Conservation (phyloP, 2,888 invertebrate species). For the Rhagonycha fulva region DNA sequence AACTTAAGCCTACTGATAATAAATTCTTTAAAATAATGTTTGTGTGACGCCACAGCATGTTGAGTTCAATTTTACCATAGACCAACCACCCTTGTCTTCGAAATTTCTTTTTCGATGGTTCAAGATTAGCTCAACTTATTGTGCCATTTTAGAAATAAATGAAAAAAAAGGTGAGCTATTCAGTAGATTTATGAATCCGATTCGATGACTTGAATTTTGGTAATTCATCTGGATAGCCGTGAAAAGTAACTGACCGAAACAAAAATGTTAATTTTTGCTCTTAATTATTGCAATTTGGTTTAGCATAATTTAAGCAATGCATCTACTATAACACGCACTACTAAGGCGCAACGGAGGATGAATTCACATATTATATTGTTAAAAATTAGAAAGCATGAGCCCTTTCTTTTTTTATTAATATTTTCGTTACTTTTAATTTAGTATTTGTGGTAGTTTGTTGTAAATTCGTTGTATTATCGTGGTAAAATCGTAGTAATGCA, state of each 20-base stretch:
- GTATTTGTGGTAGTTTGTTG: background rate
- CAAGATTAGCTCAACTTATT: too few relatives aligned
- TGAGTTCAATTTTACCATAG: too few relatives aligned
- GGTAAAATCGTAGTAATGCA: background rate
- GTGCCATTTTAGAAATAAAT: too few relatives aligned
- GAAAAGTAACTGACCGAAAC: background rate
- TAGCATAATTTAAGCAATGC: background rate
- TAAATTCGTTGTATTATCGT: background rate
- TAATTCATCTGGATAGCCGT: background rate
- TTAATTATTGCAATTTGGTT: background rate
- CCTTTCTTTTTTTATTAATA: constrained; percentile 16
- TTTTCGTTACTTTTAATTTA: background rate
- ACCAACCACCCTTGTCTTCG: too few relatives aligned
- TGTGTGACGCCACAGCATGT: too few relatives aligned
- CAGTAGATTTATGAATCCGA: too few relatives aligned
- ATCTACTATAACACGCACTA: background rate
- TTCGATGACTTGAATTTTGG: too few relatives aligned
- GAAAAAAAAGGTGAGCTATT: too few relatives aligned
- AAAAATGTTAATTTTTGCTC: background rate
- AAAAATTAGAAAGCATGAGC: constrained; percentile 51
- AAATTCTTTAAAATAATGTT: too few relatives aligned
- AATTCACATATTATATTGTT: constrained; percentile 38
- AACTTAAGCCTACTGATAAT: too few relatives aligned
- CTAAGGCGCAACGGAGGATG: constrained; percentile 11
- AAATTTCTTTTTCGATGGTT: too few relatives aligned